Conservation (phyloP, 2,797 vertebrate genomes). For the Sebastes glaucus region DNA sequence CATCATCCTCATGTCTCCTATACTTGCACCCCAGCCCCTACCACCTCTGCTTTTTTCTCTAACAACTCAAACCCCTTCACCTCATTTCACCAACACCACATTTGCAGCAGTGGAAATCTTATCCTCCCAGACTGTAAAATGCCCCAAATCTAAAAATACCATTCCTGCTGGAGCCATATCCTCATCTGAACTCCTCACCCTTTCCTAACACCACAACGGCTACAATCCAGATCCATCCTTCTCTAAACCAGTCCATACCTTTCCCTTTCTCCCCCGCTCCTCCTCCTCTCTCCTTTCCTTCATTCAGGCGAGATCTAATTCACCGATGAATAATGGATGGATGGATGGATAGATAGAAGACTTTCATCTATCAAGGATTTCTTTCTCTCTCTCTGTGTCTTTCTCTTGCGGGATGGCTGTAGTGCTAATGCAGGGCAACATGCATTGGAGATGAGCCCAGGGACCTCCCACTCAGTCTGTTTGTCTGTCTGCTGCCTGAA, state of each 20-base stretch:
- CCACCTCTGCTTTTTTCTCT: background rate
- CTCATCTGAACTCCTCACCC: constrained; percentile 56
- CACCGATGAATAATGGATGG: constrained; percentile 86
- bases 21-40: background rate
- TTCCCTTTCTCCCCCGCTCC: background rate
- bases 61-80: background rate
- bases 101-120: constrained; percentile 13
- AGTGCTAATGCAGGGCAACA: constrained; percentile 77
- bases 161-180: constrained; percentile 12
- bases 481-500: constrained; percentile 69
- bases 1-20: background rate
- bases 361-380: constrained; percentile 80
- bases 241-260: constrained; percentile 19
- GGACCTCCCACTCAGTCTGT: constrained; percentile 78
- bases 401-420: constrained; percentile 68
- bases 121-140: constrained; percentile 23
- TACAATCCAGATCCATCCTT: constrained; percentile 11
- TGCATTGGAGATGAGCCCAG: constrained; percentile 82
- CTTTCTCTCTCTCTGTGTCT: constrained; percentile 57
- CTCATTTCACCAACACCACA: constrained; percentile 1
- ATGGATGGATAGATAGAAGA: constrained; percentile 70
- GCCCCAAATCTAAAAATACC: constrained; percentile 53
- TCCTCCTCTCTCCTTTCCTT: constrained; percentile 37
- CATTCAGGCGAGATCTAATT: constrained; percentile 82
- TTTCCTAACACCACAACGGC: constrained; percentile 18